Evolutionary conservation across 2,113 vertebrate species (phyloP).

Genomic region (Laticauda laticaudata): DNA sequence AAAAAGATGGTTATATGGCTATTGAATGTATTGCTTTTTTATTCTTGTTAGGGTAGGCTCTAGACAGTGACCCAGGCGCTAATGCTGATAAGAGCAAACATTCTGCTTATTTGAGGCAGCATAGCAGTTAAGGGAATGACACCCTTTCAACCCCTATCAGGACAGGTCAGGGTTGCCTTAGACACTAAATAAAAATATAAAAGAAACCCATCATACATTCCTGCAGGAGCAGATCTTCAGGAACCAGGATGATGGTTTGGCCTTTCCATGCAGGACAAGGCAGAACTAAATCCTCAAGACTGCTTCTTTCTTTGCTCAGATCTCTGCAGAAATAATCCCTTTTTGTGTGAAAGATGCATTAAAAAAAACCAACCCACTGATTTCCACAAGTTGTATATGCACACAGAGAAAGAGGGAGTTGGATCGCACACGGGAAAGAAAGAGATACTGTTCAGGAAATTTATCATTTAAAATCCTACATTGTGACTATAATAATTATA

Average conservation of each 20-base stretch:
- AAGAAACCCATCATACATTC: neutral
- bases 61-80: neutral
- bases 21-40: neutral
- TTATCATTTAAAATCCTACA: neutral
- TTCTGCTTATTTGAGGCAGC: neutral
- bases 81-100: neutral
- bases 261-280: neutral
- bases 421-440: neutral
- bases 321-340: neutral
- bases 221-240: neutral
- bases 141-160: neutral
- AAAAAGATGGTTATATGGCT: conserved; percentile 33
- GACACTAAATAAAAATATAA: neutral
- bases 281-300: neutral
- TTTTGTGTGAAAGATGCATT: neutral
- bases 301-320: neutral
- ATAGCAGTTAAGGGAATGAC: neutral
- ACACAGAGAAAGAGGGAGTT: neutral
- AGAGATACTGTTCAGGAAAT: neutral
- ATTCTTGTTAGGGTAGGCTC: conserved; percentile 15
- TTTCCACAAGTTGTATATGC: neutral
- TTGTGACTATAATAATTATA: neutral
- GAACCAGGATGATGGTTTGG: neutral
- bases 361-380: neutral
- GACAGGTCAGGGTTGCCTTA: neutral